Evolutionary conservation across 2,888 invertebrate species (phyloP), one percentile per base, ranked within the genome.

Genomic region (Athalia rosae): DNA sequence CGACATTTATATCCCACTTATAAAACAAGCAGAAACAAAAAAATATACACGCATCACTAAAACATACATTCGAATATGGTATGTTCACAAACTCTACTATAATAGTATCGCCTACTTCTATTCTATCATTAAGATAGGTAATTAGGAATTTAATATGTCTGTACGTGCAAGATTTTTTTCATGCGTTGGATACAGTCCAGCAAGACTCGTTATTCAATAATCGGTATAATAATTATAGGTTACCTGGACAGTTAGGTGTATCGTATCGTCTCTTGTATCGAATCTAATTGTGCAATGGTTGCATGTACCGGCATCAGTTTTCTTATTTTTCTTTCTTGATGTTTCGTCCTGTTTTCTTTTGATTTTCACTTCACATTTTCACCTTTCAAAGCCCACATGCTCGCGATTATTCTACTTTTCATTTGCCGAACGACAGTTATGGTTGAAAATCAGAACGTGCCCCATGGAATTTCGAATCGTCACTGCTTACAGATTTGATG

Each of bases 71-170:
- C 28, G 28, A 28, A 28, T 74, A 82, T 80, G 79, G 79, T 81
- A 80, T 81, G 81, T 83, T 80, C 79, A 80, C 78, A 80, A 82
- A 82, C 78, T 77, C 62, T 41, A 28, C 28, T 28, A 62, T 43
- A 62, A 11, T 15, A 62, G 62, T 41, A 4, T 62, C 28, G 62
- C 13, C 45, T 48, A 45, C 13, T 8, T 28, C 8, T 41, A 15
- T 66, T 66, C 66, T 66, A 63, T 45, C 15, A 13, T 11, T 61
- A 13, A 28, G 28, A 28, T 28, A 61, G 13, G 41, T 41, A 41
- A 63, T 66, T 45, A 47, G 48, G 47, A 66, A 5, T 66, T 45
- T 47, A 66, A 66, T 62, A 28, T 41, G 28, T 62, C 6, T 62
- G 6, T 62, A 41, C 11, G 62, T 62, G 28, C 41, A 6, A 62